Base-by-base conservation (phyloP, 2,888 invertebrate species). In the Torymus auratus region DNA sequence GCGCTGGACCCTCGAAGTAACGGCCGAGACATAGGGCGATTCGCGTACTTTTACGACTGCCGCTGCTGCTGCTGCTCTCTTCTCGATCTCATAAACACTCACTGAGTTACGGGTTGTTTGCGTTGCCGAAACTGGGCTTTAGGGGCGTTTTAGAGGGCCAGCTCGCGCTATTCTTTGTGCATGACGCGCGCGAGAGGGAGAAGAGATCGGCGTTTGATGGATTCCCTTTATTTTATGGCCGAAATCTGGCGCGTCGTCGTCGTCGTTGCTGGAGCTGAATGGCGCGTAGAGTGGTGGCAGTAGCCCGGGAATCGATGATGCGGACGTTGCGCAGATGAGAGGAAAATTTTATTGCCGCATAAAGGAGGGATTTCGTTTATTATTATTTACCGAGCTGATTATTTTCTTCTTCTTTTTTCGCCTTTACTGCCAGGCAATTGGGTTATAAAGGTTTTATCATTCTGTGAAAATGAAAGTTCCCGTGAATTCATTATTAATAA, bases 61-160 rank as follows among this genome's bases (percentile, higher is more conserved):
- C 65, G 50, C 11, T 41, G 20, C 58, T 53, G 50, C 28, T 62
- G 53, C 53, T 55, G 60, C 76, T 58, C 61, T 60, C 60, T 75
- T 80, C 83, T 71, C 80, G 68, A 75, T 82, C 84, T 89, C 90
- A 87, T 89, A 89, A 90, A 90, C 89, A 88, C 89, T 87, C 88
- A 85, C 87, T 86, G 87, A 89, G 89, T 89, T 89, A 89, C 88
- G 88, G 88, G 86, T 89, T 89, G 88, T 90, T 89, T 88, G 88
- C 86, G 86, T 84, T 85, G 83, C 85, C 84, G 84, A 86, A 88
- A 88, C 86, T 86, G 83, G 86, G 85, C 86, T 86, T 87, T 85
- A 85, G 85, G 86, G 86, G 84, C 82, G 83, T 76, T 87, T 86
- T 85, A 83, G 64, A 76, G 77, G 65, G 60, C 53, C 11, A 11